Base-by-base conservation (phyloP, 2,113 vertebrate genomes). In the Athene noctua region DNA sequence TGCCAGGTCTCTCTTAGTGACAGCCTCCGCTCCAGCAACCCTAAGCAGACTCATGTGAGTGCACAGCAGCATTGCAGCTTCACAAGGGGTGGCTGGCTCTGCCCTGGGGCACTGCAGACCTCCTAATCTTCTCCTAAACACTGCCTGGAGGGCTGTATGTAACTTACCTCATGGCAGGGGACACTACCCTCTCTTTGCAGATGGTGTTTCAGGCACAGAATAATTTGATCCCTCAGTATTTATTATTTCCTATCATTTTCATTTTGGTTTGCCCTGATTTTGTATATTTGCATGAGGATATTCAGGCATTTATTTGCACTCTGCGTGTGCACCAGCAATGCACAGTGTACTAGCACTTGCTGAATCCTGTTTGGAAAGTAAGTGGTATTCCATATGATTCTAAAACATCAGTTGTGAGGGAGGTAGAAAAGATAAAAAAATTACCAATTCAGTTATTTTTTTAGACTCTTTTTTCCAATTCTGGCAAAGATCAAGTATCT, bases 81-180 rank as follows among this genome's bases (percentile, higher is more conserved):
- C 15, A 8, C 21, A 20, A 30, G 20, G 62, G 26, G 10, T 2
- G 2, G 15, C 34, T 62, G 34, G 15, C 51, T 91, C 49, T 90
- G 73, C 14, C n/a, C 26, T 30, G 17, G 5, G 27, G 32, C 38
- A 4, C 34, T 78, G 36, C 65, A 52, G 47, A 30, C 15, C 30
- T 18, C 15, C 13, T 18, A 1, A 4, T 74, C 59, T 51, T 62
- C 34, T 49, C 40, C 42, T 58, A 8, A 61, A 61, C 0, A 0
- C 15, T 52, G 7, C 15, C 54, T 22, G 26, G 30, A 46, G n/a
- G 26, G 67, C 77, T 44, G 15, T 8, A 1, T 0, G 0, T 63
- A 55, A 17, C 0, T 0, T 51, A 29, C 13, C 13, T 78, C 2
- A 0, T 54, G 81, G 46, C 54, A 61, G n/a, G 47, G 7, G 4